A percentile compares a stretch with the other conserved stretches of the same genome.
phyloP scores from a whole-genome alignment of 2,113 vertebrate species.

The Centropus unirufus region DNA sequence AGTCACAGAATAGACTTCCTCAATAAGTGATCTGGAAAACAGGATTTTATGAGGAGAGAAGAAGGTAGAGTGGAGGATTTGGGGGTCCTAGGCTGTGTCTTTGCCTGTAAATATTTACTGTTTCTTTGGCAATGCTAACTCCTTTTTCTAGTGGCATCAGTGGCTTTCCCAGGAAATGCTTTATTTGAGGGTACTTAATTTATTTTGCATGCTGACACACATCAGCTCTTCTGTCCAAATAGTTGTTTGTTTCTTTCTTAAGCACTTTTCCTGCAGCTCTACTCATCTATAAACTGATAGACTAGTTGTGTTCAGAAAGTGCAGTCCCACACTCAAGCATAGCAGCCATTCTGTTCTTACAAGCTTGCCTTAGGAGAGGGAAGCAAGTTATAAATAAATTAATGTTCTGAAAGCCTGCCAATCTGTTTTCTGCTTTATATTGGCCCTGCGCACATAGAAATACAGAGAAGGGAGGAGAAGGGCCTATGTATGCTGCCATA shows the following conservation, averaged over 20 bases:
- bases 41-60: not conserved
- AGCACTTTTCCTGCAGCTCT: not conserved
- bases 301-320: not conserved
- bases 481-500: not conserved
- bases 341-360: not conserved
- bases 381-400: not conserved
- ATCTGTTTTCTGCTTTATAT: not conserved
- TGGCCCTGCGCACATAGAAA: not conserved
- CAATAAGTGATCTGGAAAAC: not conserved
- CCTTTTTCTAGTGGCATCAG: not conserved
- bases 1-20: not conserved
- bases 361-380: not conserved
- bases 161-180: not conserved
- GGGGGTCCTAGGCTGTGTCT: not conserved
- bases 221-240: not conserved
- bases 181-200: not conserved
- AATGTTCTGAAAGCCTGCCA: not conserved
- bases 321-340: not conserved
- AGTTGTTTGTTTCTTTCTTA: not conserved
- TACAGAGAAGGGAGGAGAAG: not conserved
- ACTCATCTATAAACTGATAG: not conserved
- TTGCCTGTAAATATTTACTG: not conserved
- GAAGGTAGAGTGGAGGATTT: not conserved
- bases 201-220: not conserved
- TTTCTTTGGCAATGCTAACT: not conserved